Evolutionary conservation across 2,113 vertebrate genomes (phyloP).

Genomic region (Salvator merianae): DNA sequence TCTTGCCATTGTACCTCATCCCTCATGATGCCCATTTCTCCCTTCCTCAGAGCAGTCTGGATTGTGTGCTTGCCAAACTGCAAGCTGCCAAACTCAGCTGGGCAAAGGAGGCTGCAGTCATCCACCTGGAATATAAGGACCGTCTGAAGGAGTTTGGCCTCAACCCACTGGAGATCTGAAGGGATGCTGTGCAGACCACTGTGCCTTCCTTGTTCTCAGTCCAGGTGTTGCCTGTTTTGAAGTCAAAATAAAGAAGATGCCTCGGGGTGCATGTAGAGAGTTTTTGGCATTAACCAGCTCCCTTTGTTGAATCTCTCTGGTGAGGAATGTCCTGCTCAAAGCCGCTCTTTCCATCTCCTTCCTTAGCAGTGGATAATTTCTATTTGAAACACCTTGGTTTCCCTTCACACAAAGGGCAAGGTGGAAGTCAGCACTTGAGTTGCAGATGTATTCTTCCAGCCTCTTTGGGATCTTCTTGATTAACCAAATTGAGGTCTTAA

Average conservation of each 20-base stretch:
- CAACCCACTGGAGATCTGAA: slow-evolving; percentile 64
- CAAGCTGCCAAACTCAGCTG: slow-evolving; percentile 54
- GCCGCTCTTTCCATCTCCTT: neutral
- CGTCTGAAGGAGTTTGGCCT: slow-evolving; percentile 74
- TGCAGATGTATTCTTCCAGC: neutral
- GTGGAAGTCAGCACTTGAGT: too few relatives aligned
- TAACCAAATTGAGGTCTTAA: neutral
- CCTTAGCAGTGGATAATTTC: neutral
- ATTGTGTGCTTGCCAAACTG: slow-evolving; percentile 71
- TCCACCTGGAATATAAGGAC: slow-evolving; percentile 66
- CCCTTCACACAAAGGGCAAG: neutral
- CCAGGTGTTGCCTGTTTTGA: too few relatives aligned
- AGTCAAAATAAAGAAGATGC: too few relatives aligned
- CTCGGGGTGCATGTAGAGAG: too few relatives aligned
- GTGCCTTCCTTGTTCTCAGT: too few relatives aligned
- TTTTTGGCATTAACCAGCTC: too few relatives aligned
- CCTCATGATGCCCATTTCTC: neutral
- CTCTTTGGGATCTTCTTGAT: too few relatives aligned
- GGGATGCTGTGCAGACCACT: accelerated
- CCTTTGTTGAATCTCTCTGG: too few relatives aligned
- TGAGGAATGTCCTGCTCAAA: too few relatives aligned
- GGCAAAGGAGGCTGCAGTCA: slow-evolving; percentile 49
- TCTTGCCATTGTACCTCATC: neutral
- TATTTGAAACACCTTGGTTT: neutral
- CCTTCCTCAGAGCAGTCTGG: slow-evolving; percentile 69